Conservation (phyloP, 2,113 vertebrate species). For the Puffinus mauretanicus region DNA sequence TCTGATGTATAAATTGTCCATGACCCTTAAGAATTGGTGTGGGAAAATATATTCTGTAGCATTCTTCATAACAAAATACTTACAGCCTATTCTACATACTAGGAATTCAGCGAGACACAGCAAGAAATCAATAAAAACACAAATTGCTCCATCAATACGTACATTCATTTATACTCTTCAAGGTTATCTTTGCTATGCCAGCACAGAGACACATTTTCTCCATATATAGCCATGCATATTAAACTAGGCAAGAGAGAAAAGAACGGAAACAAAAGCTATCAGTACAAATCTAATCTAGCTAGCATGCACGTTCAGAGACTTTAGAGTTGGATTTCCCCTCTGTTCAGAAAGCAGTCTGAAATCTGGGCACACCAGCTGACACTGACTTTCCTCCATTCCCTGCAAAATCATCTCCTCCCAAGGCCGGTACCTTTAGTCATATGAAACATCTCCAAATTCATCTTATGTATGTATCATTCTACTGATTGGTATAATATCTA, state of each 20-base stretch:
- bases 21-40: conserved; percentile 29
- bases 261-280: conserved; percentile 56
- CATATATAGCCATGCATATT: conserved; percentile 53
- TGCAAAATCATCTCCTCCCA: neutral
- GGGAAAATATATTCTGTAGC: conserved; percentile 37
- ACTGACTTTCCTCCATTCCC: neutral
- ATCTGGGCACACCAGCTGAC: neutral
- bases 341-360: neutral
- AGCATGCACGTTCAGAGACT: conserved; percentile 17
- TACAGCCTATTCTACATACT: conserved; percentile 55
- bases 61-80: conserved; percentile 62
- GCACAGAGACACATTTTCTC: conserved; percentile 64
- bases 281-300: conserved; percentile 58
- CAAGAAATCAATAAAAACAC: conserved; percentile 75
- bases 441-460: neutral
- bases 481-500: neutral
- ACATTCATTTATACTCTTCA: conserved; percentile 74
- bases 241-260: conserved; percentile 46
- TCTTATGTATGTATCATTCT: neutral
- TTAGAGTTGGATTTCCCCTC: neutral
- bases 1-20: conserved; percentile 45
- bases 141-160: conserved; percentile 78
- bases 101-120: conserved; percentile 63
- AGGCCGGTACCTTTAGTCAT: neutral
- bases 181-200: conserved; percentile 73